Evolutionary conservation across 2,888 invertebrate species (phyloP), one percentile per base, ranked within the genome.

Genomic region (Timema cristinae): DNA sequence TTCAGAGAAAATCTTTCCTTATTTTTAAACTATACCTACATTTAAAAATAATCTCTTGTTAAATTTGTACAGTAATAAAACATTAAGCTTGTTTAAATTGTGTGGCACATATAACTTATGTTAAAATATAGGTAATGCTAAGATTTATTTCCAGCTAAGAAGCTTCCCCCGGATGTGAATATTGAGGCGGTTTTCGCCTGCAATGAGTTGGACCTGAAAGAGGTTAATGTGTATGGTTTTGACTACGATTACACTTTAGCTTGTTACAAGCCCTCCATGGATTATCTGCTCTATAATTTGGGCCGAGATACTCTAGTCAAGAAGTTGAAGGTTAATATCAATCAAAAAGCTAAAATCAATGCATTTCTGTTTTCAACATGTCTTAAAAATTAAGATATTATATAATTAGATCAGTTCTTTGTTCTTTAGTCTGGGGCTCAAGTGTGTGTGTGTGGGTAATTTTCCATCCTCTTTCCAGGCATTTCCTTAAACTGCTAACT

Each of bases 231-330:
- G 0, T 97, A 97, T 85, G 95, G 98, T 61, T 98, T 98, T 85
- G 98, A 98, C 84, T 98, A 98, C 85, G 98, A 98, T 82, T 98
- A 98, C 82, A 98, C 98, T 0, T 82, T 98, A 78, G 98, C 98
- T 0, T 94, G 95, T 78, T 98, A 98, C 82, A 96, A 94, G 79
- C 92, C 93, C 10, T 88, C 91, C 32, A 85, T 98, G 80, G 95
- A 97, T 81, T 90, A 91, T 80, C 86, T 98, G 67, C 87, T 98
- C 16, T 98, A 97, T 81, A 92, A 94, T 81, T 86, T 97, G 75
- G 97, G 96, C 0, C 88, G 93, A 76, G 91, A 96, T 79, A 89
- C 90, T 80, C 86, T 98, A 2, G 89, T 98, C 75, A 89, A 91
- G 79, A 92, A 93, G 79, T 92, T 91, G 80, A 95, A 95, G 89